Evolutionary conservation across 2,888 invertebrate genomes (phyloP).

Genomic region (Tenthredo livida): DNA sequence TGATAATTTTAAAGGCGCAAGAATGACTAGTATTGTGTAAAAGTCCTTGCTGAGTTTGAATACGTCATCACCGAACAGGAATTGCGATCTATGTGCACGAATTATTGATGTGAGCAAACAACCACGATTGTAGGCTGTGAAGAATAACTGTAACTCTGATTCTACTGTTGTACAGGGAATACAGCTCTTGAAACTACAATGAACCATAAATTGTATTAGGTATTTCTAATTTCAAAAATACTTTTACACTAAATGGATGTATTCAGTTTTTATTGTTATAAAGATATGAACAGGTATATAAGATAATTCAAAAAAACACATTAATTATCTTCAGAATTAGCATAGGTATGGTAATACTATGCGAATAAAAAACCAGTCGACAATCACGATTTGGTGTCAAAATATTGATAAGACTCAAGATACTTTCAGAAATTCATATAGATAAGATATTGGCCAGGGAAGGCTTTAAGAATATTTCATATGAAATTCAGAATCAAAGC

Average conservation of each 20-base stretch:
- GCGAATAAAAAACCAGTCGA: neutral
- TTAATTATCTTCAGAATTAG: neutral
- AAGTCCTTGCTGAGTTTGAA: neutral
- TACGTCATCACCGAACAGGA: neutral
- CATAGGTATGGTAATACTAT: neutral
- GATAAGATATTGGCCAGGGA: neutral
- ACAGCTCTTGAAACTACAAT: neutral
- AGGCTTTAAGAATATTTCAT: neutral
- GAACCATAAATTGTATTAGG: neutral
- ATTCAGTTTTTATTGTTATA: neutral
- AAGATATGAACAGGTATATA: neutral
- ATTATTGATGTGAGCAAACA: neutral
- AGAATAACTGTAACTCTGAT: neutral
- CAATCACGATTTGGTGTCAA: too few species aligned
- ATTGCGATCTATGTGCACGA: too few species aligned
- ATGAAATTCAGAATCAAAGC: neutral
- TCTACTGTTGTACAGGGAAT: neutral
- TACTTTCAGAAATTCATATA: neutral
- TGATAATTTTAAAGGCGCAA: neutral
- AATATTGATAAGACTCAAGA: neutral
- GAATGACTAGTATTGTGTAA: neutral
- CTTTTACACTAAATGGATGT: neutral
- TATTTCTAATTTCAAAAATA: neutral
- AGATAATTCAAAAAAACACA: neutral
- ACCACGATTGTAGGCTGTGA: neutral